Percentiles rank a stretch among this genome's conserved stretches.
phyloP scores from a whole-genome alignment of 1,140 invertebrate genomes.

The Euborellia annulipes region DNA sequence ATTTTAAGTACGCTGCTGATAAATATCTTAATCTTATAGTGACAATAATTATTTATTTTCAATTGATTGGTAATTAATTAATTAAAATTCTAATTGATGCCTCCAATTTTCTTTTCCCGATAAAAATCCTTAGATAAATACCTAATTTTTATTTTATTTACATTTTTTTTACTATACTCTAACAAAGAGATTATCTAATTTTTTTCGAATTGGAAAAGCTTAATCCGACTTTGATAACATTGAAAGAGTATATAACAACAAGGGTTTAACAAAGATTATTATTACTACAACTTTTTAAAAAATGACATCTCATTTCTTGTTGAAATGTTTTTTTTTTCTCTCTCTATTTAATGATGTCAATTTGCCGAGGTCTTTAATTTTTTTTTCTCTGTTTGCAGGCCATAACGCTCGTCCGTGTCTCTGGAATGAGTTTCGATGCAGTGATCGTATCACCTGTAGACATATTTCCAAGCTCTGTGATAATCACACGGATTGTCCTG shows the following conservation, averaged over 20 bases:
- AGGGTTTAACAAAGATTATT: background rate
- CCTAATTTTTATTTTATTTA: no score
- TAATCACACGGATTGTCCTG: constrained; percentile 31
- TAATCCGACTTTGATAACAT: background rate
- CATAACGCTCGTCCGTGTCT: constrained; percentile 32
- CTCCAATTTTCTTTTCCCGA: no score
- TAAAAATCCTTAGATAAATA: no score
- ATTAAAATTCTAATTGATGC: no score
- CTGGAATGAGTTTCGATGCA: constrained; percentile 40
- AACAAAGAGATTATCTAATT: no score
- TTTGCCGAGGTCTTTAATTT: background rate
- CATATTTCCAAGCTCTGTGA: constrained; percentile 34
- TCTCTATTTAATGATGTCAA: no score
- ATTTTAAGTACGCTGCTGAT: no score
- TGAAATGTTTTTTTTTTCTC: background rate
- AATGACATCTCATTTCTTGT: background rate
- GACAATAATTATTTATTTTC: no score
- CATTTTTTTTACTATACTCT: no score
- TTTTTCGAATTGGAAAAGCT: background rate
- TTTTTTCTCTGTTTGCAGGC: constrained; percentile 24
- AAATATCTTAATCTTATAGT: no score
- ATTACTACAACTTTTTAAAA: background rate
- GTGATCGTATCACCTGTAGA: constrained; percentile 32
- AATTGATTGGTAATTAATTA: no score
- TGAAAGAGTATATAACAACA: background rate